Conservation (phyloP, 2,888 invertebrate species). For the Harpalus rubripes region DNA sequence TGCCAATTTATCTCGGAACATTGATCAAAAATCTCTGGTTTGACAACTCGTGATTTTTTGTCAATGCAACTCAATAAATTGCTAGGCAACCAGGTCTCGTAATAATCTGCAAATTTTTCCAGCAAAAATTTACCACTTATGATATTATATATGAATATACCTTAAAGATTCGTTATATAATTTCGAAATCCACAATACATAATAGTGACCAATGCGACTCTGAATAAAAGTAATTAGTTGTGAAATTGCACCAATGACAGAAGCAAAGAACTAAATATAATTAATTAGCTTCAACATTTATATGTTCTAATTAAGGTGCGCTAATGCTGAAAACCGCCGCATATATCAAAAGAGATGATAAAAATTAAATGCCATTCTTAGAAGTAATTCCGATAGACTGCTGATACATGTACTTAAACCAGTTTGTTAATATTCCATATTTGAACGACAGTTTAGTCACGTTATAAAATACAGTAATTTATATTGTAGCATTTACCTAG, state of each 20-base stretch:
- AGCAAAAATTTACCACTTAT: too few species aligned
- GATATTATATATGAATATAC: too few species aligned
- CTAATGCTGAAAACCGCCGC: neutral
- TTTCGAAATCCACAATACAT: too few species aligned
- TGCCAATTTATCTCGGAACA: too few species aligned
- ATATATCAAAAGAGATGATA: slow-evolving; percentile 16
- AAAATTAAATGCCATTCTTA: slow-evolving; percentile 32
- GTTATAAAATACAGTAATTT: slow-evolving; percentile 60
- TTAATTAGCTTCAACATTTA: slow-evolving; percentile 6
- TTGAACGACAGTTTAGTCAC: slow-evolving; percentile 20
- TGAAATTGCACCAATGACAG: neutral
- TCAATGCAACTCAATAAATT: too few species aligned
- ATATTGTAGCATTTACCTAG: slow-evolving; percentile 54
- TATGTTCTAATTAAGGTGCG: slow-evolving; percentile 8
- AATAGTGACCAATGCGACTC: too few species aligned
- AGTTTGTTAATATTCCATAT: slow-evolving; percentile 44
- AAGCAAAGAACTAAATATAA: slow-evolving; percentile 1
- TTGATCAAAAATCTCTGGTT: too few species aligned
- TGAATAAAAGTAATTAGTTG: neutral
- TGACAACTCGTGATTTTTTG: too few species aligned
- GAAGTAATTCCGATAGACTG: slow-evolving; percentile 22
- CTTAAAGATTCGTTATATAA: too few species aligned
- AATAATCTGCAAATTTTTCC: too few species aligned
- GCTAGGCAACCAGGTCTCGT: too few species aligned
- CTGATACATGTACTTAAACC: slow-evolving; percentile 22